These are phyloP conservation scores for Hemiprocne comata DNA, from an alignment of 2,113 vertebrate species.

Conservation along the genomic window DNA sequence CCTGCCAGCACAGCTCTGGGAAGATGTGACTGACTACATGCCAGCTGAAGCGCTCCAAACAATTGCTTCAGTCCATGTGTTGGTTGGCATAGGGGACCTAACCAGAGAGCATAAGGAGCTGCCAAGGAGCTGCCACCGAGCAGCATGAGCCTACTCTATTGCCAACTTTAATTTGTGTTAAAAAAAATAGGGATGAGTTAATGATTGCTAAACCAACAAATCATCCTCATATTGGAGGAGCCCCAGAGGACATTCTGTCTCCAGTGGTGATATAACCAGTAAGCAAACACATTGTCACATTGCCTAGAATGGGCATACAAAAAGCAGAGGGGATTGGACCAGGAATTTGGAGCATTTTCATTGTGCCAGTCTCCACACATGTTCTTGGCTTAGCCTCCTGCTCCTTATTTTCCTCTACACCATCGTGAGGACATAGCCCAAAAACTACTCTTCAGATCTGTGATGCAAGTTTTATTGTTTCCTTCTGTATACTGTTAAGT, in stretches of 20 bases:
- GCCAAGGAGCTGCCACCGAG: slow-evolving; percentile 36
- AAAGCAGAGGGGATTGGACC: not conserved
- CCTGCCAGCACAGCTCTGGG: slow-evolving; percentile 1
- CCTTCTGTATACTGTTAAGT: slow-evolving; percentile 47
- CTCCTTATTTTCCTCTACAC: slow-evolving; percentile 24
- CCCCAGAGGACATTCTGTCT: slow-evolving; percentile 49
- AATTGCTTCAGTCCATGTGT: not conserved
- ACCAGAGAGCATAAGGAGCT: not conserved
- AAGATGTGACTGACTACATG: not conserved
- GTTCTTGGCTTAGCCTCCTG: slow-evolving; percentile 1
- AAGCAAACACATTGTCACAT: slow-evolving; percentile 54
- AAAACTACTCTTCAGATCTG: slow-evolving; percentile 29
- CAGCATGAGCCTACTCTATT: slow-evolving; percentile 33
- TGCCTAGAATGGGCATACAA: not conserved
- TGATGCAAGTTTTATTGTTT: slow-evolving; percentile 60
- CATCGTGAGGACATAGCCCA: not conserved
- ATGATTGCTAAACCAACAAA: slow-evolving; percentile 65
- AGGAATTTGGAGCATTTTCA: slow-evolving; percentile 34
- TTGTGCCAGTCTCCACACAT: slow-evolving; percentile 41
- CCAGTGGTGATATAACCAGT: slow-evolving; percentile 42
- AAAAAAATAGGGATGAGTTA: slow-evolving; percentile 45
- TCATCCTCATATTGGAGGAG: slow-evolving; percentile 54
- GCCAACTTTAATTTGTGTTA: not conserved
- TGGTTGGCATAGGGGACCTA: not conserved
- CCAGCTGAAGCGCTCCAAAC: slow-evolving; percentile 4